phyloP scores from a whole-genome alignment of 2,797 vertebrate genomes.

The Myotis daubentonii region DNA sequence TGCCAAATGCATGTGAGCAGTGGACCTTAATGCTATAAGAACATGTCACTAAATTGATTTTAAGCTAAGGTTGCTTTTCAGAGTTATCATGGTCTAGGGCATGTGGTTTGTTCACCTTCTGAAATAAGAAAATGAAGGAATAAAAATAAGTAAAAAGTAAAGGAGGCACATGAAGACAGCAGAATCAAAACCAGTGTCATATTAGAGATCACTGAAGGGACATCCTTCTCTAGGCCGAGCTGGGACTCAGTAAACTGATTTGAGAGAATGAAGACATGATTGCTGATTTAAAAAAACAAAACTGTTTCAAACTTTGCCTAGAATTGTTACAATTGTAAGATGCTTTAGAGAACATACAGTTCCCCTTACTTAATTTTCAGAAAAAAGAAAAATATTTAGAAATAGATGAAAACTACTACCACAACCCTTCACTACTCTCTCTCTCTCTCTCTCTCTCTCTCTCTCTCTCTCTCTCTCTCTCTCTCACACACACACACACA shows the following conservation, averaged over 20 bases:
- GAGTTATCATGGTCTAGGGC: conserved; percentile 28
- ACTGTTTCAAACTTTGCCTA: neutral
- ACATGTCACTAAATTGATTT: conserved; percentile 62
- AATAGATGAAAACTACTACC: neutral
- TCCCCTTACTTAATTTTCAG: neutral
- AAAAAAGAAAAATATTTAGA: neutral
- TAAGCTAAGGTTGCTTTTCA: conserved; percentile 38
- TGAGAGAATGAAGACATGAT: neutral
- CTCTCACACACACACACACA: neutral
- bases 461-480: too few species aligned
- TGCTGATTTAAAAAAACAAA: neutral
- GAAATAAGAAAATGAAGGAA: conserved; percentile 23
- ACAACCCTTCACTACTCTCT: neutral
- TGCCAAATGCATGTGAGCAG: conserved; percentile 31
- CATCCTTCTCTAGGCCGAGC: neutral
- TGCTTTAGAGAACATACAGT: neutral
- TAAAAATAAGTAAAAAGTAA: conserved; percentile 20
- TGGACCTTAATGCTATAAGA: neutral
- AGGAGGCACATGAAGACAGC: neutral
- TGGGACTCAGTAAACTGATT: neutral
- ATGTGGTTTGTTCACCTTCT: conserved; percentile 11
- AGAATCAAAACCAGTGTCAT: neutral
- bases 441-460: too few species aligned
- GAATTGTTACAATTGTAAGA: neutral
- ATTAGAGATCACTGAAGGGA: neutral